Percentiles rank a stretch among this genome's conserved stretches.
phyloP scores from a whole-genome alignment of 2,113 vertebrate genomes.

The Prionailurus bengalensis region DNA sequence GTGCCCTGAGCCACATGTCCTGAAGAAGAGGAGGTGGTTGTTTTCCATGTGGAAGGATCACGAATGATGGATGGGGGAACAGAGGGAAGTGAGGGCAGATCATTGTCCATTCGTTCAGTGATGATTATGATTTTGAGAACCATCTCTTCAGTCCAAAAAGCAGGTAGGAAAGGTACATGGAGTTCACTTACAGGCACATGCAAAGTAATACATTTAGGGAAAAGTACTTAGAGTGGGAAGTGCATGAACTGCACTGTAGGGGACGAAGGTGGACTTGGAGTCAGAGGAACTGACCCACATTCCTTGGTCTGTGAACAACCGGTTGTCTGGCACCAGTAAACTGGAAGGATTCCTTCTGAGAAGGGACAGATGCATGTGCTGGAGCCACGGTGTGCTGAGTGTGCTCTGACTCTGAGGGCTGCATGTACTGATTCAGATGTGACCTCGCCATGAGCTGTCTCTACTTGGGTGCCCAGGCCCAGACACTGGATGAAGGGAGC shows the following conservation, averaged over 20 bases:
- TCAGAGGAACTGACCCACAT: neutral
- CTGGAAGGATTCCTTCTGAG: neutral
- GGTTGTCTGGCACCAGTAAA: neutral
- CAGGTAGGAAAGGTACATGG: neutral
- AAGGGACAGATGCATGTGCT: neutral
- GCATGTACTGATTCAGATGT: neutral
- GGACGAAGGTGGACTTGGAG: neutral
- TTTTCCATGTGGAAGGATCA: neutral
- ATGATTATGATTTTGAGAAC: neutral
- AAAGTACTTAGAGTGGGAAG: neutral
- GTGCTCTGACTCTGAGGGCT: rapidly evolving
- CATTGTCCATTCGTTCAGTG: neutral
- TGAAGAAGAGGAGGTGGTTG: neutral
- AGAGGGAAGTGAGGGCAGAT: neutral
- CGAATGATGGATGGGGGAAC: too few species aligned
- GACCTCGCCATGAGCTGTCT: too few species aligned
- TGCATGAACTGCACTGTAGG: neutral
- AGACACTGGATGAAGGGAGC: too few species aligned
- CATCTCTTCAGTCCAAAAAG: neutral
- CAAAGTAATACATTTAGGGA: neutral
- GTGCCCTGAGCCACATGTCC: neutral
- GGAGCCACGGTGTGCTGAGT: neutral
- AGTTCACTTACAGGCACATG: neutral
- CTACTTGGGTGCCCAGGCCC: neutral
- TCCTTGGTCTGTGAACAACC: neutral